Base-by-base conservation (phyloP, 2,113 vertebrate species). In the Serinus canaria region DNA sequence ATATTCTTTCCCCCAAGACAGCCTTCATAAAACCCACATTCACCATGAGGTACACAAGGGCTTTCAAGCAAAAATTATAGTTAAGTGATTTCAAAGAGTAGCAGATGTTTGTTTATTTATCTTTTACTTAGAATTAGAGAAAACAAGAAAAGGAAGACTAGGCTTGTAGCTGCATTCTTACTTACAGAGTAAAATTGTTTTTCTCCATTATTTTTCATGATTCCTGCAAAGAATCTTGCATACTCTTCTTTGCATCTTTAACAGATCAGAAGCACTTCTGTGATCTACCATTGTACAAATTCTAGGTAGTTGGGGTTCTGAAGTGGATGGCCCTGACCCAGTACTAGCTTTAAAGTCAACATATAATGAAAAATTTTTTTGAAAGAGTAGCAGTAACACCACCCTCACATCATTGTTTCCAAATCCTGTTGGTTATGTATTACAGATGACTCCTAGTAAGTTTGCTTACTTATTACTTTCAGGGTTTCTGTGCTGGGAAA, bases 401-500 rank as follows among this genome's bases (percentile, higher is more conserved):
- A 77, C 35, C 56, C 92, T 92, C 79, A 35, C 47, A 75, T 88
- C 56, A 87, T 52, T 87, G 75, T 89, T 95, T 94, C 90, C 92
- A 93, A 90, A 74, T 67, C 43, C 43, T 56, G 22, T 80, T 90
- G 90, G 59, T 94, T 94, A 70, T 67, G 56, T 69, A 37, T 94
- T 92, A 67, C 75, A 94, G 90, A 93, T 86, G 35, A 88, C 56
- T 88, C 70, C 27, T 76, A 49, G 72, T 85, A 77, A 88, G 75
- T 25, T 91, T 87, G 69, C 82, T 97, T 97, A 62, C 78, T 95
- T 95, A 95, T 44, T 94, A 88, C 64, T 90, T 94, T 85, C 84
- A 93, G 56, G 92, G 79, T 94, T 97, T 96, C 79, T 90, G 47
- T 90, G 85, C 76, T 93, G 92, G 91, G 89, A 95, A 97, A 95